Base-by-base conservation (phyloP, 2,888 invertebrate species). In the Dasysyrphus tricinctus region DNA sequence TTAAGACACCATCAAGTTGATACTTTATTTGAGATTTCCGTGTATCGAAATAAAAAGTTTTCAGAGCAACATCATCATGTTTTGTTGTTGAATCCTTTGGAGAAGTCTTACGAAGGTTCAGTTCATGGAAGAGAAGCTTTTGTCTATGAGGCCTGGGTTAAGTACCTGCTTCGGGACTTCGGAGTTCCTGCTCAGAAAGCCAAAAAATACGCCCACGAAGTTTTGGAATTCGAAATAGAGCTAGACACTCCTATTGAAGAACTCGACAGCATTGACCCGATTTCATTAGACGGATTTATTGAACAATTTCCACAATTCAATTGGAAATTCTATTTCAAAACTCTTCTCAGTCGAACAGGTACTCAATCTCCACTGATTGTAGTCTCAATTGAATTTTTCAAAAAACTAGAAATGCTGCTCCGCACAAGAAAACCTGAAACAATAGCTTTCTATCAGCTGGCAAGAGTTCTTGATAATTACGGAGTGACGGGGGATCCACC, bases 21-120 rank as follows among this genome's bases (percentile, higher is more conserved):
- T 11, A 88, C 91, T 0, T 44, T 91, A 0, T 90, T 91, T 88
- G 88, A 89, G 0, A 86, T 91, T 1, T 14, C 89, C 7, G 89
- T 91, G 5, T 90, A 91, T 51, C 88, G 90, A 14, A 92, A 91
- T n/a, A 92, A 92, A 92, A 91, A 91, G 88, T 88, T 89, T 3
- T 89, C 90, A 0, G 90, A 90, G 3, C 90, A 92, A 61, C n/a
- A n/a, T 5, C 44, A 44, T 6, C 80, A 87, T 2, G 85, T 91
- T 39, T 88, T 91, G 73, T 91, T 92, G 37, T 42, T 91, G 24
- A 83, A 90, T 34, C 65, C 91, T 1, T 90, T 34, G 57, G 54
- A 12, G 63, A 73, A 65, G 16, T 39, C 42, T 1, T 63, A 57
- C 14, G n/a, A 24, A 3, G 89, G 88, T 8, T 6, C 44, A 0